Evolutionary conservation across 2,113 vertebrate species (phyloP), one percentile per base, ranked within the genome.

Genomic region (Athene cunicularia): DNA sequence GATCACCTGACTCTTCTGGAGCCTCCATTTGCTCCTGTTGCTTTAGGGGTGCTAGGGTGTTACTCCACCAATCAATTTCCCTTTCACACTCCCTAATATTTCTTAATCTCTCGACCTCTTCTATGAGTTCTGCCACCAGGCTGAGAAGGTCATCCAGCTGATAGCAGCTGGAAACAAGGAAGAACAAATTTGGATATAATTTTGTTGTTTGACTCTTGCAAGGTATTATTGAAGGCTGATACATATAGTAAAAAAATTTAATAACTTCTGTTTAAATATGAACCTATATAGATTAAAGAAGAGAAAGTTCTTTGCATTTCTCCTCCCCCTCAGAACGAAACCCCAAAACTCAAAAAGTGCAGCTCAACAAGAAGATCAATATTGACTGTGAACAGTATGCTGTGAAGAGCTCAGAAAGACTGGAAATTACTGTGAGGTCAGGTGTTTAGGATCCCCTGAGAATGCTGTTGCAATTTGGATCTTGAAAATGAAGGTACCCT

Each of bases 241-340:
- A 35, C 6, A 18, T 37, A 28, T 53, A 55, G 2, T 1, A 53
- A 49, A 66, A 33, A 60, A 45, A 15, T 7, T 7, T 45, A 81
- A 55, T 62, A 60, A 76, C 12, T 59, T 68, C 28, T 80, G 9
- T 47, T 13, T 43, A 35, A 79, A 21, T 30, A 64, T 41, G 19
- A n/a, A 41, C 39, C 22, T 35, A 35, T 37, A 41, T 5, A 59
- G 55, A 55, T 50, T 47, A 47, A 52, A 80, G 20, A 37, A 58
- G 14, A 50, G 9, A 41, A 47, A 62, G 23, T 17, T 66, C 17
- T 58, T 83, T 84, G 24, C 11, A 49, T 52, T 84, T 13, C 14
- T 4, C 14, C 9, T 13, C 5, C 2, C 8, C 4, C 12, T 10
- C 1, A 1, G 9, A 23, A 60, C 23, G 26, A 39, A 27, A 52